Percentiles rank a stretch among this genome's conserved stretches.
phyloP scores from a whole-genome alignment of 2,888 invertebrate genomes.

The Alentia gelatinosa region DNA sequence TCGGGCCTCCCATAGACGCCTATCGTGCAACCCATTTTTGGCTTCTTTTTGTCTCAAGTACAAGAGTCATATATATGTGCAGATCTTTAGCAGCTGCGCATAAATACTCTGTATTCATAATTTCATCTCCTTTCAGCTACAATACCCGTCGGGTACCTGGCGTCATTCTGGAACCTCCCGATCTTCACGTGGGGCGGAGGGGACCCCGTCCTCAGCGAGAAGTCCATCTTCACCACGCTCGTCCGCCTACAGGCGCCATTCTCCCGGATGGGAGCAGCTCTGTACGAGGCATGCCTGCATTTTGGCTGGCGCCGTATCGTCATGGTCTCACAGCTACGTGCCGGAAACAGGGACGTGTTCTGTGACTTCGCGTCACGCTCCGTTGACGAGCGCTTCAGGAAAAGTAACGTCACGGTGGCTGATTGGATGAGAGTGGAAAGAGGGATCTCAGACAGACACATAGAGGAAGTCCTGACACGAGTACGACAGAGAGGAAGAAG shows the following conservation, averaged over 20 bases:
- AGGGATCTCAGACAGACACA: slow-evolving; percentile 63
- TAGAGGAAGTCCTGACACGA: slow-evolving; percentile 66
- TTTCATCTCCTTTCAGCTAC: slow-evolving; percentile 70
- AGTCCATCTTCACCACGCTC: slow-evolving; percentile 69
- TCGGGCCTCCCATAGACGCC: no score
- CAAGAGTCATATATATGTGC: no score
- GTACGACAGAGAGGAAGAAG: slow-evolving; percentile 69
- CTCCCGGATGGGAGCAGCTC: slow-evolving; percentile 59
- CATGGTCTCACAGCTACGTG: slow-evolving; percentile 63
- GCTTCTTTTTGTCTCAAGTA: no score
- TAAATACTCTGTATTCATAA: no score
- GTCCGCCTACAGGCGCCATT: slow-evolving; percentile 70
- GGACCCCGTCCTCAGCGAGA: slow-evolving; percentile 71
- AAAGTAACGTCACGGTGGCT: slow-evolving; percentile 65
- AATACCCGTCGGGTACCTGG: slow-evolving; percentile 68
- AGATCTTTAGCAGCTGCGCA: no score
- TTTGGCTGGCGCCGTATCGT: slow-evolving; percentile 69
- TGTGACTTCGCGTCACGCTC: slow-evolving; percentile 71
- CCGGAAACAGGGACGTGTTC: slow-evolving; percentile 64
- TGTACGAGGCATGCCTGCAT: slow-evolving; percentile 59
- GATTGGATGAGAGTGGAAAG: slow-evolving; percentile 68
- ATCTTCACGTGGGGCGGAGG: slow-evolving; percentile 72
- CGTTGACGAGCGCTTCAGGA: slow-evolving; percentile 64
- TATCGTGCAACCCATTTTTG: no score
- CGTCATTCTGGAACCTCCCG: slow-evolving; percentile 73